Conservation (phyloP, 2,797 vertebrate genomes). For the Notamacropus eugenii region DNA sequence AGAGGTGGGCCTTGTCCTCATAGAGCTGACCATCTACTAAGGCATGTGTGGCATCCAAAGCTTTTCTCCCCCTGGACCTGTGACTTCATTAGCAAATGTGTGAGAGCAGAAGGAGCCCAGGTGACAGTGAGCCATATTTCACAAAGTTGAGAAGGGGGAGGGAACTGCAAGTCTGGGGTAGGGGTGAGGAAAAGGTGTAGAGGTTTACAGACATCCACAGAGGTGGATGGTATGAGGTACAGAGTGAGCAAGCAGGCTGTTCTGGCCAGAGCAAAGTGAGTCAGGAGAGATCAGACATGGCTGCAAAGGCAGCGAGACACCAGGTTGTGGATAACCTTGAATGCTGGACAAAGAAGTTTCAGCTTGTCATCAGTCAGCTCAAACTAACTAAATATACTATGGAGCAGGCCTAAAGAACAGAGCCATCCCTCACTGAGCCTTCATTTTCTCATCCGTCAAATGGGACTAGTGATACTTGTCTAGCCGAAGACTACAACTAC, state of each 20-base stretch:
- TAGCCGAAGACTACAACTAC: not conserved
- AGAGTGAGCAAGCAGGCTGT: not conserved
- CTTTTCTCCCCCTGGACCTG: not conserved
- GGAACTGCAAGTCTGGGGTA: not conserved
- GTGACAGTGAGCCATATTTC: not conserved
- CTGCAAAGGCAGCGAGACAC: not conserved
- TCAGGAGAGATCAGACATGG: not conserved
- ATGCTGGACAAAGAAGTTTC: not conserved
- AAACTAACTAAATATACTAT: not conserved
- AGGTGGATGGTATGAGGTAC: not conserved
- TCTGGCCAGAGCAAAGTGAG: not conserved
- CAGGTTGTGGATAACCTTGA: not conserved
- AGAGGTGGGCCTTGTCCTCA: not conserved
- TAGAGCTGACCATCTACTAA: not conserved
- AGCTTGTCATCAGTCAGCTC: not conserved
- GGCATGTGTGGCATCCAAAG: fast-evolving
- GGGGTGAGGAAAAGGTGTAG: not conserved
- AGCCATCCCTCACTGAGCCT: not conserved
- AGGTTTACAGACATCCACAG: not conserved
- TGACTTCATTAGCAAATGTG: not conserved
- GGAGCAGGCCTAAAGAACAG: not conserved
- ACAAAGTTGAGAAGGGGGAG: no score
- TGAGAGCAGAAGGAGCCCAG: not conserved
- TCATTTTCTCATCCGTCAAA: constrained; percentile 40
- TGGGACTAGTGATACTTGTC: not conserved